phyloP scores from a whole-genome alignment of 2,888 invertebrate species.

The Pseudolycoriella hygida region DNA sequence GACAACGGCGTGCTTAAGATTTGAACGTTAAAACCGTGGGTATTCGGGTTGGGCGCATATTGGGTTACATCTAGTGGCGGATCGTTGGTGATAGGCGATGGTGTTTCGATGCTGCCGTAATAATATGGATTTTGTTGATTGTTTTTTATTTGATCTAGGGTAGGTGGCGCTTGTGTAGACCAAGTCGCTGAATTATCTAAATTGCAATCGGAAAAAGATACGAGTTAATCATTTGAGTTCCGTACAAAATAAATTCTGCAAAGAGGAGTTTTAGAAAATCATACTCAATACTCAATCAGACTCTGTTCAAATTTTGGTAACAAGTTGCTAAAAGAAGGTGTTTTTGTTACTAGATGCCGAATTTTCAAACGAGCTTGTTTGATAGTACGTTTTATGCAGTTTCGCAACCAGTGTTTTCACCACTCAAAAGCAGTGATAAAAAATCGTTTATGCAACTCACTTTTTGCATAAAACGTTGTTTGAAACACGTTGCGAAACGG shows the following conservation, averaged over 20 bases:
- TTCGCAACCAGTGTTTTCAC: no score
- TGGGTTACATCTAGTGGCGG: slow-evolving; percentile 18
- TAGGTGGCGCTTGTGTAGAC: slow-evolving; percentile 24
- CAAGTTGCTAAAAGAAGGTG: no score
- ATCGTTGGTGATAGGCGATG: slow-evolving; percentile 26
- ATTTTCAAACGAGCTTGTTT: no score
- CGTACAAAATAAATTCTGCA: not conserved
- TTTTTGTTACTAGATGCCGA: no score
- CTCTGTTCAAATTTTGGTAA: no score
- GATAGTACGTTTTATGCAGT: no score
- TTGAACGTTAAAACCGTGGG: slow-evolving; percentile 29
- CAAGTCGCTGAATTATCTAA: slow-evolving; percentile 19
- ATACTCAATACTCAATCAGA: no score
- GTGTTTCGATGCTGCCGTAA: slow-evolving; percentile 27
- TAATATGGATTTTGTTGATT: slow-evolving; percentile 16
- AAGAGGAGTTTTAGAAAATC: no score
- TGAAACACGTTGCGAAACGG: no score
- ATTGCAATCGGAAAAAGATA: slow-evolving; percentile 10
- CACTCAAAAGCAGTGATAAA: no score
- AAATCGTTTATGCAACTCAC: no score
- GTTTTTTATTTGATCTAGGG: slow-evolving; percentile 23
- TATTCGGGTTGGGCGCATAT: slow-evolving; percentile 26
- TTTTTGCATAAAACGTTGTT: no score
- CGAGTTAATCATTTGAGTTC: not conserved
- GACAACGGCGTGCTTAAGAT: slow-evolving; percentile 23